Percentiles rank a stretch among this genome's conserved stretches.
These are phyloP conservation scores for Litoditis marina DNA, from an alignment of 2,888 invertebrate species.

Conservation along the genomic window DNA sequence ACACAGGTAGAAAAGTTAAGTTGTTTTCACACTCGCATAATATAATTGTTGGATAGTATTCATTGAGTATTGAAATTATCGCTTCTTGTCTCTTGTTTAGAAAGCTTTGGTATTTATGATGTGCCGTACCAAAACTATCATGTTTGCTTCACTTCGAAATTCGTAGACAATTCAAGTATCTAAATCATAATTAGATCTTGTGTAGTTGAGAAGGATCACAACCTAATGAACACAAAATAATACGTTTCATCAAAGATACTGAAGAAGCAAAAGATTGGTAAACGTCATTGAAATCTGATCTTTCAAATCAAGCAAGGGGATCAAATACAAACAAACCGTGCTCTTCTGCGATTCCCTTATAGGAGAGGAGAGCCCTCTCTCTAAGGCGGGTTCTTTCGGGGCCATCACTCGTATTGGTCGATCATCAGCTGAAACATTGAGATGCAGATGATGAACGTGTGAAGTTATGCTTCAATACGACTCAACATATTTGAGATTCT, in stretches of 20 bases:
- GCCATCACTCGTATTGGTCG: slow-evolving; percentile 7
- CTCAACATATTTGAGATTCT: no score
- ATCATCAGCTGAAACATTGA: slow-evolving; percentile 1
- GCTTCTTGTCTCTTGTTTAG: not conserved
- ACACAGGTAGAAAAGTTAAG: no score
- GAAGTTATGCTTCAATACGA: no score
- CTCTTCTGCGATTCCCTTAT: slow-evolving; percentile 14
- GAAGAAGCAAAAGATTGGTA: no score
- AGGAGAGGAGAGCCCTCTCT: slow-evolving; percentile 7
- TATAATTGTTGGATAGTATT: not conserved
- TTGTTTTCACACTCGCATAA: no score
- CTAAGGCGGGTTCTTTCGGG: slow-evolving; percentile 13
- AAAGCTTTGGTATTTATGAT: not conserved
- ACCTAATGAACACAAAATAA: not conserved
- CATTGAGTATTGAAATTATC: not conserved
- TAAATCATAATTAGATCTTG: no score
- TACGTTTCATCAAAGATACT: not conserved
- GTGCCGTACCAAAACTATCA: not conserved
- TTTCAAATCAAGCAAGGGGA: not conserved
- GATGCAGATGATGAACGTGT: no score
- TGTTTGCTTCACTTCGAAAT: no score
- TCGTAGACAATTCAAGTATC: no score
- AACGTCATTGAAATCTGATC: no score
- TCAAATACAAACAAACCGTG: slow-evolving; percentile 5
- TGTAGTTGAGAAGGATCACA: no score